Base-by-base conservation (phyloP, 2,113 vertebrate genomes). In the Brachyistius frenatus region DNA sequence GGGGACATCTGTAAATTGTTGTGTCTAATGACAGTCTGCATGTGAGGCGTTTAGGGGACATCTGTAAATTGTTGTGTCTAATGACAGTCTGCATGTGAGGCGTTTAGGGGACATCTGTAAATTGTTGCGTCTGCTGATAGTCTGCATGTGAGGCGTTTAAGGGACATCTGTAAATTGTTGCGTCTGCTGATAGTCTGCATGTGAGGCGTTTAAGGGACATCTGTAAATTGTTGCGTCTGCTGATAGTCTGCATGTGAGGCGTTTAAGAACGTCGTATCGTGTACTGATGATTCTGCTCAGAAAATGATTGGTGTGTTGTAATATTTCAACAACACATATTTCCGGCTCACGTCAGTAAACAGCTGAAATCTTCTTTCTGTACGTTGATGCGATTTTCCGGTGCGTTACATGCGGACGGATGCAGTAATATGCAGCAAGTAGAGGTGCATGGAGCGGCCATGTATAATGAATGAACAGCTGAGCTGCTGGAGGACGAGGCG, bases 381-480 rank as follows among this genome's bases (percentile, higher is more conserved):
- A 2, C 31, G 10, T 73, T 7, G 41, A 55, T n/a, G 13, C 31
- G 11, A 36, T 37, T 54, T 66, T 14, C 10, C 54, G 54, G 16
- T 68, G 73, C n/a, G 50, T 5, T 16, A 46, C 47, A 7, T 16
- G 30, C 64, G 36, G 44, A 36, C n/a, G 32, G 32, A 36, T 49
- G 47, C 57, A 76, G 77, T 54, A 46, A 71, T 63, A 71, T 76
- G 68, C 72, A 79, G 65, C 77, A 73, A 74, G 67, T 56, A 74
- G 56, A 84, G 69, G 70, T 81, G 83, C 65, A 71, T n/a, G 54
- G 66, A 61, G 52, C 53, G 50, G 63, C 69, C 80, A 89, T 89
- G 87, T 85, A 81, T 89, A 88, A 89, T 89, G 61, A 76, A 91
- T 86, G 87, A 91, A 88, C 83, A 88, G 81, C 87, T 83, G 83